Evolutionary conservation across 2,888 invertebrate genomes (phyloP).

Genomic region (Drosophila cracens): DNA sequence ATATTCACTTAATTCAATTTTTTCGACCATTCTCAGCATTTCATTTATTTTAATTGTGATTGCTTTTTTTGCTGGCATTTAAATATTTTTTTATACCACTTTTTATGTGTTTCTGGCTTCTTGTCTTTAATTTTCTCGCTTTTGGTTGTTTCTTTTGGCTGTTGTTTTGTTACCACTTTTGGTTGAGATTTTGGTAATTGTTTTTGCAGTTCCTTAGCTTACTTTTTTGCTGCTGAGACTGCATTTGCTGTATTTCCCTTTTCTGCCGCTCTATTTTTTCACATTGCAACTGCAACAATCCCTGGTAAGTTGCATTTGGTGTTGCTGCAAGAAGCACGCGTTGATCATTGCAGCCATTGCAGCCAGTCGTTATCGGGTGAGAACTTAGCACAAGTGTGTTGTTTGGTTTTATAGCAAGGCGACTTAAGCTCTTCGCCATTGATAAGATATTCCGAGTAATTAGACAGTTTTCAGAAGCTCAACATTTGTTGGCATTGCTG

Average conservation of each 20-base stretch:
- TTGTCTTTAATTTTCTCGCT: not conserved
- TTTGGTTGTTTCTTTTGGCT: not conserved
- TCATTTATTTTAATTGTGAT: not conserved
- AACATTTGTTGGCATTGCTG: slow-evolving; percentile 34
- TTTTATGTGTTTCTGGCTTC: not conserved
- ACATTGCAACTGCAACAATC: not conserved
- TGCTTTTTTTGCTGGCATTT: not conserved
- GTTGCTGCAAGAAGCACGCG: not conserved
- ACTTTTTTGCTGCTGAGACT: not conserved
- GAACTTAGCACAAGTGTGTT: slow-evolving; percentile 5
- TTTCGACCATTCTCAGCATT: not conserved
- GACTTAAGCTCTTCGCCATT: not conserved
- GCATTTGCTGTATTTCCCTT: not conserved
- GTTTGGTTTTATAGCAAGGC: slow-evolving; percentile 24
- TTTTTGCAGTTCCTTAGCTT: not conserved
- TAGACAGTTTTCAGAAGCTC: slow-evolving; percentile 36
- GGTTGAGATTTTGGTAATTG: not conserved
- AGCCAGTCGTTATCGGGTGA: slow-evolving; percentile 19
- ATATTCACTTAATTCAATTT: not conserved
- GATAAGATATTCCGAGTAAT: slow-evolving; percentile 56
- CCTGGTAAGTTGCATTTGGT: not conserved
- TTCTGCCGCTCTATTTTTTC: not conserved
- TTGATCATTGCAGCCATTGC: slow-evolving; percentile 29
- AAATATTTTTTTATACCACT: not conserved
- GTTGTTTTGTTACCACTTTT: not conserved